phyloP scores from a whole-genome alignment of 2,113 vertebrate species.

The Brachyistius frenatus region DNA sequence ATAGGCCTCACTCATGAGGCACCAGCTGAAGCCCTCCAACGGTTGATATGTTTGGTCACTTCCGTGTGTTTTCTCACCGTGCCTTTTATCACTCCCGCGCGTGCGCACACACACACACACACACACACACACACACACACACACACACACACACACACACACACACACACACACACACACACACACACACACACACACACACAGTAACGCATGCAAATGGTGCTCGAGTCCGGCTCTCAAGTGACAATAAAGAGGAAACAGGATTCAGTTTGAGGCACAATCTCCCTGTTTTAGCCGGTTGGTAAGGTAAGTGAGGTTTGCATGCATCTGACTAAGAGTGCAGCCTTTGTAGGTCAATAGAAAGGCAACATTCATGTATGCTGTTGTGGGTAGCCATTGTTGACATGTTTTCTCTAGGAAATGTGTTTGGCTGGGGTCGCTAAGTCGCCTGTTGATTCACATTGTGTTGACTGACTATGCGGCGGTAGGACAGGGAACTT shows the following conservation, averaged over 20 bases:
- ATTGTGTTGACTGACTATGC: constrained; percentile 46
- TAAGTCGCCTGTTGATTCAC: constrained; percentile 66
- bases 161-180: neutral
- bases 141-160: neutral
- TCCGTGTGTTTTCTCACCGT: constrained; percentile 62
- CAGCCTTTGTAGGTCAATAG: constrained; percentile 25
- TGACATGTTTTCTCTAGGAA: constrained; percentile 12
- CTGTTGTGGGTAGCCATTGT: constrained; percentile 40
- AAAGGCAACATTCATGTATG: constrained; percentile 15
- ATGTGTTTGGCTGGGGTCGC: constrained; percentile 49
- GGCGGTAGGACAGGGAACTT: constrained; percentile 40
- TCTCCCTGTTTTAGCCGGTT: constrained; percentile 2
- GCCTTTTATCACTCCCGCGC: constrained; percentile 57
- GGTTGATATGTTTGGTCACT: constrained; percentile 73
- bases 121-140: neutral
- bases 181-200: neutral
- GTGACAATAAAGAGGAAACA: constrained; percentile 29
- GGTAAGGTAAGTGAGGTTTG: constrained; percentile 44
- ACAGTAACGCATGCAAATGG: constrained; percentile 45
- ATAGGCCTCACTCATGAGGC: constrained; percentile 76
- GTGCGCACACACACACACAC: constrained; percentile 23
- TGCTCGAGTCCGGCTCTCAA: neutral
- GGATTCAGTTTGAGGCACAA: constrained; percentile 12
- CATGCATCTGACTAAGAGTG: neutral
- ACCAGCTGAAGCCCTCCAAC: constrained; percentile 74